Evolutionary conservation across 2,888 invertebrate genomes (phyloP).

Genomic region (Allacma fusca): DNA sequence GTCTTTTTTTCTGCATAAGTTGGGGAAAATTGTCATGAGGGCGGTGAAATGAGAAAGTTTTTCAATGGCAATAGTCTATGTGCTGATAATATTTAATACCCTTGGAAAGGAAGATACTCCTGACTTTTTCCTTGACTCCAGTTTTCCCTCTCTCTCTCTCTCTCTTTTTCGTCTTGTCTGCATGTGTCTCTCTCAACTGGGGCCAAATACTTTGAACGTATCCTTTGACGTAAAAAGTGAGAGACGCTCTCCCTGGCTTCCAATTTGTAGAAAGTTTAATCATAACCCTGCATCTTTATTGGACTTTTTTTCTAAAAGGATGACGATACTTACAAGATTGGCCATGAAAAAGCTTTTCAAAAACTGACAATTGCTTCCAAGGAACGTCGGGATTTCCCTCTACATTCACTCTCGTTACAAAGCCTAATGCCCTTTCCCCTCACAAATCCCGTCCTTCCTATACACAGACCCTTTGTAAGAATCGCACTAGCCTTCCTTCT

Average conservation of each 20-base stretch:
- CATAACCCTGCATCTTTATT: slow-evolving; percentile 32
- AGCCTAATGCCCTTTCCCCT: background rate
- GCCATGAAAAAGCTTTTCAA: slow-evolving; percentile 8
- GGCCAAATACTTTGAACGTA: background rate
- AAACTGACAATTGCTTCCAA: background rate
- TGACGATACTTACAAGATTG: slow-evolving; percentile 16
- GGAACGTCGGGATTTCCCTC: background rate
- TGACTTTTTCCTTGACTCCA: background rate
- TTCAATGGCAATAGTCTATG: background rate
- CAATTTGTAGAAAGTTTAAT: slow-evolving; percentile 36
- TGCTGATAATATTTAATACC: slow-evolving; percentile 16
- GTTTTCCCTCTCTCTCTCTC: background rate
- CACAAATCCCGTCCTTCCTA: no score
- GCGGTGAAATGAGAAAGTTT: slow-evolving; percentile 17
- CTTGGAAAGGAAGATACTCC: background rate
- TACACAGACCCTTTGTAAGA: no score
- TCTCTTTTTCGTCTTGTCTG: background rate
- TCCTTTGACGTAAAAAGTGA: background rate
- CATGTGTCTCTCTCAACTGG: no score
- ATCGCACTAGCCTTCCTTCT: no score
- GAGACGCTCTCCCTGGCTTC: slow-evolving; percentile 16
- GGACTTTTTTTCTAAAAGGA: slow-evolving; percentile 12
- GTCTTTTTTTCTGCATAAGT: background rate
- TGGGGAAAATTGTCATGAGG: slow-evolving; percentile 19
- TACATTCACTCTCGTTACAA: background rate